Conservation (phyloP, 2,113 vertebrate genomes). For the Caranx melampygus region DNA sequence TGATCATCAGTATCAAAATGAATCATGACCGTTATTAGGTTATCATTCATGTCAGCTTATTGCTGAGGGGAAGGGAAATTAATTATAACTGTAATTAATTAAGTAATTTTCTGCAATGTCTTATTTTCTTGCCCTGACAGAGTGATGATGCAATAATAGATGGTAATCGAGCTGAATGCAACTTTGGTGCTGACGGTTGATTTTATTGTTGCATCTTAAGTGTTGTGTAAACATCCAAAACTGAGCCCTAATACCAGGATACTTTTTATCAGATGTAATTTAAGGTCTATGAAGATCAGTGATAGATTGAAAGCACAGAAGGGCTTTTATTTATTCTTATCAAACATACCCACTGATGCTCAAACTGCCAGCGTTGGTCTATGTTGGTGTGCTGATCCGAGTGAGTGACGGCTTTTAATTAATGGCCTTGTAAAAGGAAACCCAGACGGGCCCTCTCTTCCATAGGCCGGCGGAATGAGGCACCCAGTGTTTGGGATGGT, state of each 20-base stretch:
- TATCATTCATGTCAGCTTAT: background rate
- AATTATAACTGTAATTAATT: background rate
- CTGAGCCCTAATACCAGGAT: background rate
- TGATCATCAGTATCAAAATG: background rate
- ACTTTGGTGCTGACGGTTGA: background rate
- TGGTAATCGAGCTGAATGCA: background rate
- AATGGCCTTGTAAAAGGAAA: constrained; percentile 80
- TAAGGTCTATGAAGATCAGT: background rate
- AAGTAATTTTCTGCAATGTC: background rate
- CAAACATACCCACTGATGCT: constrained; percentile 28
- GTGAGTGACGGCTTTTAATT: constrained; percentile 84
- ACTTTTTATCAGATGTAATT: background rate
- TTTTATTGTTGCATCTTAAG: background rate
- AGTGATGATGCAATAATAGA: background rate
- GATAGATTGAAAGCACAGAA: background rate
- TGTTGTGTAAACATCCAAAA: background rate
- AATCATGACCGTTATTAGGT: background rate
- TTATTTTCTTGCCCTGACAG: background rate
- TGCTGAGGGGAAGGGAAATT: background rate
- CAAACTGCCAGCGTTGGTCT: constrained; percentile 36
- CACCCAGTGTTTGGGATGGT: constrained; percentile 79
- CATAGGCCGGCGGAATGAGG: constrained; percentile 65
- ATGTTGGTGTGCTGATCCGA: constrained; percentile 59
- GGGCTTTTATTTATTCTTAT: constrained; percentile 26
- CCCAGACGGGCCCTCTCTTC: constrained; percentile 65